Base-by-base conservation (phyloP, 64 coral and sea anemone species). In the Platygyra sinensis region DNA sequence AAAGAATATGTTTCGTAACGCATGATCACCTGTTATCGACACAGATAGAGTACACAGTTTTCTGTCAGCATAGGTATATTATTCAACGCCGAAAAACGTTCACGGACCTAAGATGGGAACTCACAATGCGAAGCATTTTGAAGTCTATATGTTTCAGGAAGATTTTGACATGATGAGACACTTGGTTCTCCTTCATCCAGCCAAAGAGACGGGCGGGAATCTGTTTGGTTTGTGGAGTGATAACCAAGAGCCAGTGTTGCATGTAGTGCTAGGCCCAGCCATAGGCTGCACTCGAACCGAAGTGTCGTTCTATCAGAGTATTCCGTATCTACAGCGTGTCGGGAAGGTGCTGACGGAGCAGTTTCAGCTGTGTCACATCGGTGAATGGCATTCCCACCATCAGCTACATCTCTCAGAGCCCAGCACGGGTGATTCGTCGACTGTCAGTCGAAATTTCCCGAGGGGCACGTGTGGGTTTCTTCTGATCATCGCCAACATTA, bases 311-410 rank as follows among this genome's bases (percentile, higher is more conserved):
- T 93, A 74, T 30, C 94, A 96, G 73, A 83, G 89, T 29, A 86
- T 96, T 74, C 76, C 90, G 12, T 96, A 96, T 30, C 79, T 96
- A 16, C 72, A 89, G 20, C 80, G 74, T 80, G 75, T 96, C 54
- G 94, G 94, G 27, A 67, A 52, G 28, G 4, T 80, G 1, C 67
- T 96, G 0, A 93, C 94, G 0, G 55, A 72, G 14, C 62, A 74
- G 5, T 96, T 93, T 67, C 67, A 71, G 73, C 80, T 96, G n/a
- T 96, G 94, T 46, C 94, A 96, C 28, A 93, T 96, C 12, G 94
- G 94, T 62, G 94, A 96, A 15, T 96, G 94, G 94, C 94, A 96
- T 72, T 96, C 94, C 6, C 94, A 96, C 31, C 94, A 96, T 36
- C 79, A 57, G 27, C 55, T 96, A 28, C 14, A 63, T 2, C 51